Conservation (phyloP, 35 echinoderm and acorn worm genomes). For the Lytechinus variegatus region DNA sequence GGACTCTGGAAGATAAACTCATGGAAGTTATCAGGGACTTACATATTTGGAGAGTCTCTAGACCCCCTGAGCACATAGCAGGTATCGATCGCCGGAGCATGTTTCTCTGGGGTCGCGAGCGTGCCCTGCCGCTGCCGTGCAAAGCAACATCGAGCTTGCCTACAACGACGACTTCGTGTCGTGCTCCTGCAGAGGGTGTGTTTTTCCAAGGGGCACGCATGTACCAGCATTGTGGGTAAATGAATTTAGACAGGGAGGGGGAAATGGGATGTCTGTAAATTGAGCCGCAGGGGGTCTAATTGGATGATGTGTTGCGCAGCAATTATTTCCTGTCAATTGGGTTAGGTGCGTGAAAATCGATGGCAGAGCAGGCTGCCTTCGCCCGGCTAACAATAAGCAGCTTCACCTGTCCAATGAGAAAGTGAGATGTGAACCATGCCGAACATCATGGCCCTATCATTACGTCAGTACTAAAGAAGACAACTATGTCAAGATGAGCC, state of each 20-base stretch:
- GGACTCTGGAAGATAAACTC: conserved; percentile 7
- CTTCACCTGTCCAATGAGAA: not conserved
- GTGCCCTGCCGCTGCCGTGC: not conserved
- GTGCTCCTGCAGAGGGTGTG: not conserved
- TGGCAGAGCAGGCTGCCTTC: conserved; percentile 10
- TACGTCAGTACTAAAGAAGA: not conserved
- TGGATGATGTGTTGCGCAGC: conserved; percentile 50
- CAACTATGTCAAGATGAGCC: too few relatives aligned
- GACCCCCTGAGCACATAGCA: conserved; percentile 16
- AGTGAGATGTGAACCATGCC: conserved; percentile 13
- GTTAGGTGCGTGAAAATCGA: conserved; percentile 37
- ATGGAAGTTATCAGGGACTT: conserved; percentile 30
- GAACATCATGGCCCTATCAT: not conserved
- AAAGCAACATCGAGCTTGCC: conserved; percentile 31
- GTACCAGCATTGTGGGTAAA: conserved; percentile 35
- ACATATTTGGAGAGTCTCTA: conserved; percentile 43
- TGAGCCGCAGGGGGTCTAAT: conserved; percentile 42
- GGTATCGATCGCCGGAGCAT: conserved; percentile 25
- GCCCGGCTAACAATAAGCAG: conserved; percentile 8
- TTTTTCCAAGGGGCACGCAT: conserved; percentile 46
- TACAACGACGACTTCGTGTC: conserved; percentile 16
- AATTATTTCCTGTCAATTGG: conserved; percentile 57
- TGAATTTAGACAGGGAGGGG: conserved; percentile 43
- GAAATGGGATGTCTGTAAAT: conserved; percentile 53
- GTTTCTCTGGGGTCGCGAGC: conserved; percentile 11